Conservation (phyloP, 64 coral and sea anemone species). For the Stylophora pistillata region DNA sequence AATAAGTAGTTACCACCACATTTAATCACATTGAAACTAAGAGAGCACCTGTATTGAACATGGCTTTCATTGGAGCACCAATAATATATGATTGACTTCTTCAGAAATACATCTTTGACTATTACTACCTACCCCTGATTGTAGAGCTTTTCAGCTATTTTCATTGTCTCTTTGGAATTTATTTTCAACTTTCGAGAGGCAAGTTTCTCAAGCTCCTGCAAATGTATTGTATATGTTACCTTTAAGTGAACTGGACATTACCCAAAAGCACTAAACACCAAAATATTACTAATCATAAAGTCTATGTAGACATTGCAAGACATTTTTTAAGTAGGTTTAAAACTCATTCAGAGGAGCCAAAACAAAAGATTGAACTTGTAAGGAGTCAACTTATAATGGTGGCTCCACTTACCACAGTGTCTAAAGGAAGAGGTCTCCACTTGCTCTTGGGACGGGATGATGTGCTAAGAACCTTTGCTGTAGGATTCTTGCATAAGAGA, state of each 20-base stretch:
- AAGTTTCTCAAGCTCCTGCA: slow-evolving; percentile 92
- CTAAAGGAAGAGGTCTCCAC: slow-evolving; percentile 91
- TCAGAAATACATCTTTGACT: neutral
- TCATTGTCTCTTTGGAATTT: slow-evolving; percentile 97
- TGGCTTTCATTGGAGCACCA: too few species aligned
- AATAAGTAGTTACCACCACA: too few species aligned
- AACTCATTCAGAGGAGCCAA: neutral
- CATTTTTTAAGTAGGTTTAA: neutral
- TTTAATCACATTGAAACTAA: too few species aligned
- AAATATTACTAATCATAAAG: too few species aligned
- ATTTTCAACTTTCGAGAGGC: slow-evolving; percentile 91
- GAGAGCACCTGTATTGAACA: too few species aligned
- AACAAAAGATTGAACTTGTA: neutral
- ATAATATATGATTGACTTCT: too few species aligned
- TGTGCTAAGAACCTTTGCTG: slow-evolving; percentile 73
- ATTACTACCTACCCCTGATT: slow-evolving; percentile 68
- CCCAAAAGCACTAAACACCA: too few species aligned
- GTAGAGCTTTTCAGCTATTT: slow-evolving; percentile 98
- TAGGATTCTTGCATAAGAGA: slow-evolving; percentile 59
- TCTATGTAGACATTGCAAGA: neutral
- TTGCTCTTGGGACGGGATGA: slow-evolving; percentile 92
- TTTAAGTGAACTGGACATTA: too few species aligned
- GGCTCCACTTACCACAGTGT: slow-evolving; percentile 78
- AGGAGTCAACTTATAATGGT: too few species aligned
- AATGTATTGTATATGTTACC: neutral